Evolutionary conservation across 2,113 vertebrate genomes (phyloP), one percentile per base, ranked within the genome.

Genomic region (Gnathonemus longibarbis): DNA sequence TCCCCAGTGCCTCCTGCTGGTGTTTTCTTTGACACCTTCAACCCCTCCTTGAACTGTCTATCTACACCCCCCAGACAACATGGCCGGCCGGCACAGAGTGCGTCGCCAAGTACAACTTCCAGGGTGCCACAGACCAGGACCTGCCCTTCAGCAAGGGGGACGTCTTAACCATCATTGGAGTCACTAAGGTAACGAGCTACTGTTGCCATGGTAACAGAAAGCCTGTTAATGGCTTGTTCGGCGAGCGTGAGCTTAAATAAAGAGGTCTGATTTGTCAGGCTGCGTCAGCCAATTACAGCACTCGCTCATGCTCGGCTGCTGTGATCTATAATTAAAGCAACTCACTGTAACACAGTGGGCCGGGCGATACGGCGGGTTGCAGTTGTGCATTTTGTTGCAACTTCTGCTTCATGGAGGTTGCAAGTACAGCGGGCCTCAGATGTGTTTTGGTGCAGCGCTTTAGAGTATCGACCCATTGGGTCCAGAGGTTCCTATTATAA

Each of bases 121-220:
- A 97, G 1, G 98, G 97, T 94, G 97, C 97, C 0, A 96, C 98
- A 0, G 97, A 98, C 85, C 97, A 98, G 92, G 98, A 99, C 94
- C 96, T 99, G 92, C 97, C 98, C 11, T 98, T 99, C 93, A 97
- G 96, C 94, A 98, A 99, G 96, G 98, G 98, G 90, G 98, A 99
- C 0, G 96, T 99, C 86, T 96, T 99, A 83, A 98, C 97, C 90
- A 99, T 99, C 39, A 96, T 99, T 6, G 94, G 97, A 0, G 98
- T 98, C 94, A 99, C 98, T 92, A 98, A 98, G 98, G 98, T 99
- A 94, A 93, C 66, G n/a, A 21, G 42, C 15, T 83, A 52, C 31
- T 53, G 39, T 87, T 83, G 50, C n/a, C 45, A 62, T 49, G 87
- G 27, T 27, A 90, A 80, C 15, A 45, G 45, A 49, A 88, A 80